Evolutionary conservation across 2,113 vertebrate species (phyloP).

Genomic region (Prionailurus viverrinus): DNA sequence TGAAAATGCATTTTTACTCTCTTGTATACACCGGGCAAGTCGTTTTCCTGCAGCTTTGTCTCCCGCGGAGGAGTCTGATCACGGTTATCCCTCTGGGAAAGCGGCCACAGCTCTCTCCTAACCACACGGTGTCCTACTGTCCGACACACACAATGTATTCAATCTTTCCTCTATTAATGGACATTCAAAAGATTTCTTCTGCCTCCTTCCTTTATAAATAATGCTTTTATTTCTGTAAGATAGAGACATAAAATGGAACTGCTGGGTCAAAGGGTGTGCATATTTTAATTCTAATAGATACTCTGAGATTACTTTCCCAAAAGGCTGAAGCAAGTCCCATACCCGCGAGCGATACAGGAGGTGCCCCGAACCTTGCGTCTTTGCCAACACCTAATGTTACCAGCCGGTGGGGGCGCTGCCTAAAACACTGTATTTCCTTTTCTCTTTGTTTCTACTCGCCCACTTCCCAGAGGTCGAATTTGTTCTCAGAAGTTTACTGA

Average conservation of each 20-base stretch:
- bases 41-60: background rate
- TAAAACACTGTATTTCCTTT: background rate
- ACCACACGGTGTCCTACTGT: too few species aligned
- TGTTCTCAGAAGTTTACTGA: background rate
- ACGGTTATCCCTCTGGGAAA: background rate
- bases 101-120: background rate
- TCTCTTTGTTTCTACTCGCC: background rate
- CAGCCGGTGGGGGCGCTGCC: too few species aligned
- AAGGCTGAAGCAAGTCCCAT: background rate
- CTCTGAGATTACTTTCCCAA: background rate
- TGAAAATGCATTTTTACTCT: background rate
- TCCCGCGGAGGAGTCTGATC: background rate
- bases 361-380: rapidly evolving
- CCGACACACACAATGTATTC: background rate
- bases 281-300: conserved; percentile 44
- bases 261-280: background rate
- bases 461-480: background rate
- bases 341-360: background rate
- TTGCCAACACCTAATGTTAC: background rate
- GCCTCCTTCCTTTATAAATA: conserved; percentile 34
- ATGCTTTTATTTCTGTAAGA: conserved; percentile 41
- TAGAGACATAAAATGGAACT: conserved; percentile 30
- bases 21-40: background rate
- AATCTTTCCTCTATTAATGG: background rate
- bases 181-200: background rate